A percentile compares a stretch with the other conserved stretches of the same genome.
These are phyloP conservation scores for Macrosoma leucophasiata DNA, from an alignment of 2,888 invertebrate species.

Conservation along the genomic window DNA sequence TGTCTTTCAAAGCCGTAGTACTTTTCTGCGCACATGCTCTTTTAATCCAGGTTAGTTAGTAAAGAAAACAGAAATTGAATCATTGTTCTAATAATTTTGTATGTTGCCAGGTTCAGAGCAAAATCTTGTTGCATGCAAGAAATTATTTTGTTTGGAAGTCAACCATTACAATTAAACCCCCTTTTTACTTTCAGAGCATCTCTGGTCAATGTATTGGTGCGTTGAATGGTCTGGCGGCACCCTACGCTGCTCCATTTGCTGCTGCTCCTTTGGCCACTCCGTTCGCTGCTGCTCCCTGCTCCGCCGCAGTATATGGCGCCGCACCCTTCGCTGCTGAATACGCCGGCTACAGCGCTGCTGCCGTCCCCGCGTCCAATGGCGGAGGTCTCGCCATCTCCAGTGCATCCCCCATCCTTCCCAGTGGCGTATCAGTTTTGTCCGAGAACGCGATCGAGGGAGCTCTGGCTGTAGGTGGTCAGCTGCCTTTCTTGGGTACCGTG, in stretches of 20 bases:
- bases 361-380: slow-evolving; percentile 23
- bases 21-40: slow-evolving; percentile 31
- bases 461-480: slow-evolving; percentile 19
- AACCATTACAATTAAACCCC: no score
- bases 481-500: slow-evolving; percentile 28
- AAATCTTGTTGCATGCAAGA: no score
- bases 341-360: slow-evolving; percentile 15
- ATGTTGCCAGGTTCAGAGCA: no score
- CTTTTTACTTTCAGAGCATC: slow-evolving; percentile 12
- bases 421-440: slow-evolving; percentile 34
- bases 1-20: slow-evolving; percentile 32
- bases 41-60: slow-evolving; percentile 34
- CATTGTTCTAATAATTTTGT: no score
- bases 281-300: slow-evolving; percentile 2
- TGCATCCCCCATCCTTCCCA: slow-evolving; percentile 34
- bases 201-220: slow-evolving; percentile 10
- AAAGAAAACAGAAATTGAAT: no score
- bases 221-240: no score
- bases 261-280: slow-evolving; percentile 19
- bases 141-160: no score
- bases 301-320: slow-evolving; percentile 17
- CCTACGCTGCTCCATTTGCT: not conserved
- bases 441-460: slow-evolving; percentile 36
- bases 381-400: slow-evolving; percentile 27
- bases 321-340: slow-evolving; percentile 11